Evolutionary conservation across 2,888 invertebrate genomes (phyloP), one percentile per base, ranked within the genome.

Genomic region (Cancer borealis): DNA sequence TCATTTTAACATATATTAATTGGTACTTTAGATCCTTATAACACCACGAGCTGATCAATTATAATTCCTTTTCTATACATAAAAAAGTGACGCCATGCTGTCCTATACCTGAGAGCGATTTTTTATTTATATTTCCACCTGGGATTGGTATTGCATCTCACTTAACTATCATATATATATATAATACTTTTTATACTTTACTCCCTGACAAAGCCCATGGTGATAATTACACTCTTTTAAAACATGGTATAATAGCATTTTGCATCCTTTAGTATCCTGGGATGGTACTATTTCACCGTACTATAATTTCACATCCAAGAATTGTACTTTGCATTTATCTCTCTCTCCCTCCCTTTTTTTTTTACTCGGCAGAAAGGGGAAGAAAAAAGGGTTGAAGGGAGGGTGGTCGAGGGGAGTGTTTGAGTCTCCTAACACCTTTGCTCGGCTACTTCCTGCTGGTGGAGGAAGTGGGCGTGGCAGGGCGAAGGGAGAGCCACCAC

Each of bases 371-470:
- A 39, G 73, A 45, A 26, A 21, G 91, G n/a, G 45, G 45, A 73
- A 45, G 54, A 45, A 66, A 73, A 66, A 66, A 66, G 26, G 6
- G 30, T 12, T 39, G 39, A 21, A 66, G 45, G 45, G 73, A 39
- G 8, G 45, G 73, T 54, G 90, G 30, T 30, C 6, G 45, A 26
- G 73, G 21, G 8, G 26, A 26, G 4, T 21, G 21, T 88, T 30
- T 14, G 4, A 46, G 47, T 17, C 21, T 45, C 21, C 88, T 46
- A 45, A 88, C 88, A 47, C 88, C 88, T 17, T 47, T 88, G 88
- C 88, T 88, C 45, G 45, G n/a, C 47, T 47, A 45, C 26, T 88
- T 88, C 88, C 88, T 88, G 88, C 47, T 47, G 88, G 88, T 46
- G 88, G 88, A n/a, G 89, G 89, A 89, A 49, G 89, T 21, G 45